Evolutionary conservation across 2,888 invertebrate species (phyloP), one percentile per base, ranked within the genome.

Genomic region (Drosophila niveifrons): DNA sequence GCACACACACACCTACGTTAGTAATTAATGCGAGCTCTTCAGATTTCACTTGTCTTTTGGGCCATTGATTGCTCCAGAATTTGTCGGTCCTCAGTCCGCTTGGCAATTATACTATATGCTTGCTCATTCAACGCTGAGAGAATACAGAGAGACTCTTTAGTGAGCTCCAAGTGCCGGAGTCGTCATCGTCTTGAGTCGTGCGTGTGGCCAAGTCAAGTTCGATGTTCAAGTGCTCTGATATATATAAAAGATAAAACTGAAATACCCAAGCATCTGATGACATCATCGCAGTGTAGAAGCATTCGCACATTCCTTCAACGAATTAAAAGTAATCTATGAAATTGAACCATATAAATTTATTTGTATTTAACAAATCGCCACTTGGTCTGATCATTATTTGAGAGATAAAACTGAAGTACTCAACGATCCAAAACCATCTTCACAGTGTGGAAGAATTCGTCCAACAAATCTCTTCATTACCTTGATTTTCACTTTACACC

Each of bases 331-430:
- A 36, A 36, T 36, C n/a, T 11, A n/a, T n/a, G 6, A 36, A 36
- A 36, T 36, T 36, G n/a, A n/a, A 36, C 4, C 36, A 23, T 23
- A 23, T 23, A 1, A 23, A 23, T 23, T 23, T 23, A 23, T 23
- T 23, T 23, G 23, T 23, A 23, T 23, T 23, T 23, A 23, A 23
- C 23, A 23, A 23, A 6, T 23, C 23, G 4, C 23, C 23, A 23
- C 23, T 80, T 13, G 77, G 77, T n/a, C 65, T 63, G 7, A 77
- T 94, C 94, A 95, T 94, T 93, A 95, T 95, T 80, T 94, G 93
- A 0, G 94, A 93, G 78, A 93, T 48, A 17, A 17, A 28, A 13
- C n/a, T 36, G 18, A 63, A 41, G 29, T n/a, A 39, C 47, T 70
- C 31, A 2, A 31, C 52, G 18, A 56, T 57, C 48, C 50, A 11